Conservation (phyloP, 2,888 invertebrate species). For the Lissocephala sabroskyi region DNA sequence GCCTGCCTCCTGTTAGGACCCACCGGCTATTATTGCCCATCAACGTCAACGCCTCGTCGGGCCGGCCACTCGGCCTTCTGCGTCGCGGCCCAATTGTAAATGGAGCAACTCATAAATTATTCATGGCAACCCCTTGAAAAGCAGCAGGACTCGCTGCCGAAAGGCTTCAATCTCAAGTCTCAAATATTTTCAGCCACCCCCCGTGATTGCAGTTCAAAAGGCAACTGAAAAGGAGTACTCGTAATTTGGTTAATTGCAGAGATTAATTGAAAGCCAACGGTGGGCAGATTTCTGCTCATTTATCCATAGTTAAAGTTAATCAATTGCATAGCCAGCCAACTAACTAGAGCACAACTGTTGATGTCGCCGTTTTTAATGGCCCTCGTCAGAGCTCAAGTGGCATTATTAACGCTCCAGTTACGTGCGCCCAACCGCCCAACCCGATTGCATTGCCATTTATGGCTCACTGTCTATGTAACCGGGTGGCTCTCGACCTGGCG, state of each 20-base stretch:
- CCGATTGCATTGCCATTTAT: slow-evolving; percentile 5
- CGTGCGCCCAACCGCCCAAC: not conserved
- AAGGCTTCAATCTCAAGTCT: slow-evolving; percentile 46
- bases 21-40: not conserved
- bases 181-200: slow-evolving; percentile 5
- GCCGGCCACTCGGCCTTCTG: not conserved
- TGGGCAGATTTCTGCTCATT: not conserved
- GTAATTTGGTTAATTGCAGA: slow-evolving; percentile 46
- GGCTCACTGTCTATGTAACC: not conserved
- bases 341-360: not conserved
- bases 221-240: slow-evolving; percentile 21
- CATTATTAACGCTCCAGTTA: slow-evolving; percentile 37
- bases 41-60: not conserved
- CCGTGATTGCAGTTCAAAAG: slow-evolving; percentile 57
- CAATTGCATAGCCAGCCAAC: too few species aligned
- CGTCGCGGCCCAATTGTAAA: slow-evolving; percentile 13
- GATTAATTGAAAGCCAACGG: slow-evolving; percentile 51
- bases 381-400: slow-evolving; percentile 10
- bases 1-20: too few species aligned
- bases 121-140: too few species aligned
- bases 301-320: too few species aligned
- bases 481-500: not conserved
- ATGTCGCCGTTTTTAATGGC: not conserved
- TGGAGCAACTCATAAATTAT: slow-evolving; percentile 48
- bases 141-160: slow-evolving; percentile 27